Evolutionary conservation across 2,888 invertebrate genomes (phyloP), one percentile per base, ranked within the genome.

Genomic region (Lomographa bimaculata): DNA sequence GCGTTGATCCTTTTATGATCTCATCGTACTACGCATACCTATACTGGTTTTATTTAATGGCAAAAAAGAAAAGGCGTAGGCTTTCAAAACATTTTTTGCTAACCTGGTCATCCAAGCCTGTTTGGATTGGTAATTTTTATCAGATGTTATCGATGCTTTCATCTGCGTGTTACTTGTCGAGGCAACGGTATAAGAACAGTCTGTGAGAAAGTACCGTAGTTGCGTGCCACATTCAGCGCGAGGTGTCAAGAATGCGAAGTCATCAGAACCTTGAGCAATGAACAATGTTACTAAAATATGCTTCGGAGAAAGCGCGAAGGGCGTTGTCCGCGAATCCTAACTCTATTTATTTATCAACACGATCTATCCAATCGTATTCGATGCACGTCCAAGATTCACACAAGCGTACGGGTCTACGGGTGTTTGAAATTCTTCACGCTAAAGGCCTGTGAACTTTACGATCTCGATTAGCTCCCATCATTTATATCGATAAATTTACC

Each of bases 1-100:
- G 64, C 87, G 64, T 84, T 87, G 87, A 84, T 87, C 89, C 85
- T 86, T 71, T 60, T 51, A 74, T 89, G 86, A 89, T 85, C 84
- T 87, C 87, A 87, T 86, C 82, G 64, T 57, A 53, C 57, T 57
- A 61, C 58, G 64, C 62, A 54, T 54, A 61, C 58, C 64, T 61
- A 54, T 54, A 36, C 42, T 59, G 50, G 51, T 57, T 55, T 54
- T 41, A 20, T n/a, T n/a, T 40, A 41, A 50, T 47, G 50, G 39
- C 50, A 50, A 64, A 62, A 67, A 67, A 58, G 52, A 46, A 59
- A 20, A 49, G 42, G 32, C 44, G 43, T 48, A 56, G 48, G 46
- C 12, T 29, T 43, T 35, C 42, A 47, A 47, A 30, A 37, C 39
- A 32, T 20, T 57, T 60, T 60, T 61, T 57, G 32, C 18, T 16